A percentile compares a stretch with the other conserved stretches of the same genome.
Conservation (phyloP, 2,113 vertebrate species). For the Ptychochromis oligacanthus region DNA sequence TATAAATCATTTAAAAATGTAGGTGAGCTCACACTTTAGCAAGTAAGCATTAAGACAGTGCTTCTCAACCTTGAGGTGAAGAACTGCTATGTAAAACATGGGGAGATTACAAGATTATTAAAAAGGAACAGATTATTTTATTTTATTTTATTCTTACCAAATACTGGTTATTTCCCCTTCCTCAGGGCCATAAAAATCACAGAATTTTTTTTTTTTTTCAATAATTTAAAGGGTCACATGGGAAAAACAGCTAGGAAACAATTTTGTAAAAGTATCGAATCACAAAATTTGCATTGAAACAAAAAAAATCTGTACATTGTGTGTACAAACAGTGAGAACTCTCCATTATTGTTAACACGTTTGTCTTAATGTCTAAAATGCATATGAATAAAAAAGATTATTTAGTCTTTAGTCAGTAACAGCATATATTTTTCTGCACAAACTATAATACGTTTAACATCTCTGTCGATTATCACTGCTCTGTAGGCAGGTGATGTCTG, state of each 20-base stretch:
- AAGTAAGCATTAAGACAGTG: no score
- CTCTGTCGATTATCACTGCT: neutral
- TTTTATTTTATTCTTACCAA: no score
- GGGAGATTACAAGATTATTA: no score
- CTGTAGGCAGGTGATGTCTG: constrained; percentile 70
- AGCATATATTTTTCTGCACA: neutral
- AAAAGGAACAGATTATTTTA: no score
- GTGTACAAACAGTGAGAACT: no score
- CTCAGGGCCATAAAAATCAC: neutral
- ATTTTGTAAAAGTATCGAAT: neutral
- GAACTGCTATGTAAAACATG: no score
- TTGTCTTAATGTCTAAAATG: neutral
- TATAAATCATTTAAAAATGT: no score
- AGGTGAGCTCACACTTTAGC: no score
- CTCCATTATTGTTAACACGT: neutral
- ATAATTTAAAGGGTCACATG: neutral
- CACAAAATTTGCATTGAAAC: neutral
- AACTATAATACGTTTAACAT: neutral
- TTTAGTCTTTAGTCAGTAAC: neutral
- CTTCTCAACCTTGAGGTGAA: no score
- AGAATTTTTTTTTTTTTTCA: no score
- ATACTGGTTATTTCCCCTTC: neutral
- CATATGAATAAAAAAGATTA: neutral
- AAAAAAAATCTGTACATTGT: neutral
- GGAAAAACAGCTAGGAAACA: neutral